Base-by-base conservation (phyloP, 2,113 vertebrate species). In the Forbesichthys agassizii region DNA sequence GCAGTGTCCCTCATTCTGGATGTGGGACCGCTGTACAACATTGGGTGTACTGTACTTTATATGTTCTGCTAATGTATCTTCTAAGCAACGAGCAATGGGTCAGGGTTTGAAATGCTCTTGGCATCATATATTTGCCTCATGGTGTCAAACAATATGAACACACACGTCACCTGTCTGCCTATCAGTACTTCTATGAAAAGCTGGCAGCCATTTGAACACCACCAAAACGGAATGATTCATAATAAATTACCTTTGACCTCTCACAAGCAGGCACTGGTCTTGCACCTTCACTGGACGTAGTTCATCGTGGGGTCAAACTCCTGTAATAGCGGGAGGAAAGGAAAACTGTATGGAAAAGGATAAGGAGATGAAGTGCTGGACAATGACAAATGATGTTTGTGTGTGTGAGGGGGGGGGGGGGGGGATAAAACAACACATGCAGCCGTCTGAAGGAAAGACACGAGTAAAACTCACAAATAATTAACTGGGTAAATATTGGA, bases 401-500 rank as follows among this genome's bases (percentile, higher is more conserved):
- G 16, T 16, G 16, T 16, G 16, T 16, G 16, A 16, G 16, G 16
- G 20, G 20, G 20, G 20, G 20, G 20, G 20, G 20, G 87, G 87
- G 56, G 56, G 86, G 87, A 91, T 92, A 88, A 90, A 90, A 90
- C 88, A 90, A 87, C 87, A 88, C 74, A 88, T 83, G 89, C 90
- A 88, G 85, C 86, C 88, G 87, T 91, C 89, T 90, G 85, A 92
- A 87, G 83, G 88, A 87, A 91, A 88, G 89, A 92, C 88, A 90
- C 88, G 86, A 92, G 88, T 90, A 90, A 92, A 91, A 90, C 90
- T 91, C 91, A 91, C 89, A 92, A 91, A 93, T 93, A 93, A 92
- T 93, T 92, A 93, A 92, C 90, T 93, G 90, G 88, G 89, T 92
- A 93, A 93, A 93, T 93, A 92, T 92, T 92, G 87, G 87, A 92